phyloP scores from a whole-genome alignment of 1,140 invertebrate species.

The Carcinoscorpius rotundicauda region DNA sequence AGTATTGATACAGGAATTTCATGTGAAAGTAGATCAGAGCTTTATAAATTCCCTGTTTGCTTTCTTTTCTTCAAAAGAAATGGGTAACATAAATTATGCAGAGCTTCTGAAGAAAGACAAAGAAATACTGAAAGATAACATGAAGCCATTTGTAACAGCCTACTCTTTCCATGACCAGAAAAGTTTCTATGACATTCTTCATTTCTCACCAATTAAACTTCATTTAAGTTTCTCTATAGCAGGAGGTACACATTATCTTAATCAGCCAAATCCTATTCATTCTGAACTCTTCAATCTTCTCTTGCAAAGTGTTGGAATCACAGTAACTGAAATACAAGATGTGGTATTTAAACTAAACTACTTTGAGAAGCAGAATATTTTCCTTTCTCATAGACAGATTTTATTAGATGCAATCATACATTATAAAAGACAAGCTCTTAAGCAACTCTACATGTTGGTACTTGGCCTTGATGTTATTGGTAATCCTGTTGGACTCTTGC shows the following conservation, averaged over 20 bases:
- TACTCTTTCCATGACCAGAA: constrained; percentile 57
- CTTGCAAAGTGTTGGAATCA: constrained; percentile 87
- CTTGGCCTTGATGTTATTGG: constrained; percentile 94
- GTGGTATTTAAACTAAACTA: constrained; percentile 87
- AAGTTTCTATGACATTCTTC: constrained; percentile 89
- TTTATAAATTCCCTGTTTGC: constrained; percentile 51
- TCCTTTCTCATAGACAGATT: constrained; percentile 77
- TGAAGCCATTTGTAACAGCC: constrained; percentile 27
- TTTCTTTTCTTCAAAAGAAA: constrained; percentile 18
- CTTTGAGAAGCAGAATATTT: constrained; percentile 80
- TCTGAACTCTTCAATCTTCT: constrained; percentile 61
- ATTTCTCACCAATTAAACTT: constrained; percentile 90
- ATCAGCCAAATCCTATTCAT: constrained; percentile 31
- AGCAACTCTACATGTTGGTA: constrained; percentile 93
- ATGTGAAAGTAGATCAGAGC: constrained; percentile 85
- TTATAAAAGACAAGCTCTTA: constrained; percentile 73
- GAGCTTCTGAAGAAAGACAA: constrained; percentile 33
- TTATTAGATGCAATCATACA: constrained; percentile 69
- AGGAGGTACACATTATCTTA: constrained; percentile 42
- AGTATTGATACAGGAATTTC: constrained; percentile 90
- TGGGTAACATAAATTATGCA: constrained; percentile 20
- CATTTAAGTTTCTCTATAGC: constrained; percentile 62
- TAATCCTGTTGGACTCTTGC: constrained; percentile 90
- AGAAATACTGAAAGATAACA: constrained; percentile 25
- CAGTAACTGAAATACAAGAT: constrained; percentile 93